Evolutionary conservation across 2,797 vertebrate genomes (phyloP).

Genomic region (Poecilia picta): DNA sequence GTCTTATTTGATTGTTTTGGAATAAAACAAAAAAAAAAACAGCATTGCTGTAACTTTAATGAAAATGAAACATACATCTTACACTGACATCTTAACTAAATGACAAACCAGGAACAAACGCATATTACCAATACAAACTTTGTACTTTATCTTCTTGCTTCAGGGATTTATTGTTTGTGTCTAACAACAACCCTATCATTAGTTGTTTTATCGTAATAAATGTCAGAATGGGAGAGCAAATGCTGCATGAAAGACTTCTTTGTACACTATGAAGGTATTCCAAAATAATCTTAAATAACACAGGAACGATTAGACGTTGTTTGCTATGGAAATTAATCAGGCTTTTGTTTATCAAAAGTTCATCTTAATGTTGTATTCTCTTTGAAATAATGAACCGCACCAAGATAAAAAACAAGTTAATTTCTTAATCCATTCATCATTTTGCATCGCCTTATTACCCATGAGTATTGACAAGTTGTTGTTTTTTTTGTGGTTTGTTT

Average conservation of each 20-base stretch:
- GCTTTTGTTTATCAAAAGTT: conserved; percentile 79
- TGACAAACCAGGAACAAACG: conserved; percentile 44
- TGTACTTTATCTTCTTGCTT: conserved; percentile 57
- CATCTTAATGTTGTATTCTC: conserved; percentile 83
- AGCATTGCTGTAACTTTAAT: conserved; percentile 12
- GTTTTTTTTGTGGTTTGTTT: conserved; percentile 66
- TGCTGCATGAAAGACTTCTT: conserved; percentile 64
- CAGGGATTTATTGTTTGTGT: conserved; percentile 65
- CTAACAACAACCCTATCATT: conserved; percentile 55
- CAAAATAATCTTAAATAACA: conserved; percentile 73
- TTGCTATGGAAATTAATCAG: conserved; percentile 80
- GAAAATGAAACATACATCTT: conserved; percentile 35
- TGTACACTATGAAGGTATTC: conserved; percentile 67
- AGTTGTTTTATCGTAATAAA: conserved; percentile 61
- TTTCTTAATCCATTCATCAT: conserved; percentile 75
- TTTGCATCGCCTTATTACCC: conserved; percentile 79
- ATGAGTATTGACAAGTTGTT: conserved; percentile 64
- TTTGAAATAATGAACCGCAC: conserved; percentile 85
- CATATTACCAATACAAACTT: conserved; percentile 54
- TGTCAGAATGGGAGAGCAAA: conserved; percentile 34
- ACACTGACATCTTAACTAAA: conserved; percentile 37
- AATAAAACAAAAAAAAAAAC: conserved; percentile 4
- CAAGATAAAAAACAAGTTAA: conserved; percentile 79
- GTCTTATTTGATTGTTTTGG: conserved; percentile 9
- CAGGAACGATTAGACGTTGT: conserved; percentile 75